Conservation (phyloP, 1,140 invertebrate species). For the Papilio polyxenes region DNA sequence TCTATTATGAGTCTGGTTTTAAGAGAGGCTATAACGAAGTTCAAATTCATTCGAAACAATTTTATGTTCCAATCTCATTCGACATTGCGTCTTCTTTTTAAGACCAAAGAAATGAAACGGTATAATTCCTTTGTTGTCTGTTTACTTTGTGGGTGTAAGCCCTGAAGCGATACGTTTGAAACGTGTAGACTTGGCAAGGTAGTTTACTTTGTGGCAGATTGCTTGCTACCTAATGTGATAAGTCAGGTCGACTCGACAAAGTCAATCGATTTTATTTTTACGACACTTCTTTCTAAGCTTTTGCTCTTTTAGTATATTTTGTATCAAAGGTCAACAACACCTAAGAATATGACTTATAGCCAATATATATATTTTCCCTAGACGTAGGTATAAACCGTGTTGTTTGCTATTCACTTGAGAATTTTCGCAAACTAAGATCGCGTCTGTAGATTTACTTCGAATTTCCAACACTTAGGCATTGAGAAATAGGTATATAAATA, state of each 20-base stretch:
- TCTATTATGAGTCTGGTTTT: background rate
- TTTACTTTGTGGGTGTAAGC: conserved; percentile 3
- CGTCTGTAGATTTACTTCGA: conserved; percentile 15
- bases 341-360: background rate
- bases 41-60: conserved; percentile 6
- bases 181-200: background rate
- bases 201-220: conserved; percentile 27
- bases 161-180: background rate
- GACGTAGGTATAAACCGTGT: background rate
- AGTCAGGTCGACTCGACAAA: conserved; percentile 13
- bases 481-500: background rate
- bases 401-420: background rate
- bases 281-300: conserved; percentile 9
- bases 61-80: background rate
- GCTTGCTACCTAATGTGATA: conserved; percentile 23
- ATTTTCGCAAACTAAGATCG: conserved; percentile 6
- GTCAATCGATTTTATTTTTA: conserved; percentile 12
- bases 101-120: conserved; percentile 3
- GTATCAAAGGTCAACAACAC: conserved; percentile 6
- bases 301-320: background rate
- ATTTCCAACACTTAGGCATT: background rate
- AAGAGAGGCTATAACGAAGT: background rate
- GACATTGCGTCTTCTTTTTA: conserved; percentile 3
- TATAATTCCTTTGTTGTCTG: conserved; percentile 25
- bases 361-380: background rate